Base-by-base conservation (phyloP, 2,888 invertebrate genomes). In the Marasmarcha lunaedactyla region DNA sequence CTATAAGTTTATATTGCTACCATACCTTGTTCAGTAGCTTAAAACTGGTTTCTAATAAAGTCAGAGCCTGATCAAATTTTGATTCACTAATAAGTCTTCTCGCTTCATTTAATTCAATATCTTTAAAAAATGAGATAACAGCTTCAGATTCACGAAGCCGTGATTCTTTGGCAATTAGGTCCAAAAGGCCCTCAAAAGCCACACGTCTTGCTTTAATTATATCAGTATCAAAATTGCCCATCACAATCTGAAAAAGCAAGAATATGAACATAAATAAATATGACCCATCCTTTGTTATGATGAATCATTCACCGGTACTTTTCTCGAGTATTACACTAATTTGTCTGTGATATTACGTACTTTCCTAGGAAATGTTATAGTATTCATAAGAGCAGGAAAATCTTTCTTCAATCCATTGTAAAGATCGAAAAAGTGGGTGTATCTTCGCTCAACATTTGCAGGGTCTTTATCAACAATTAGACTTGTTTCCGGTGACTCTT, bases 211-310 rank as follows among this genome's bases (percentile, higher is more conserved):
- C 77, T 2, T 86, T 85, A 54, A 91, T 90, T 37, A 90, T 63
- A 48, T 85, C 87, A 10, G 88, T 85, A 38, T 89, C 89, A 57
- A 91, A 92, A 59, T 92, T 92, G 1, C 91, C 90, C 48, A 89
- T 68, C 2, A 90, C 57, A 44, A 86, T 86, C 85, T 85, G 71
- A 41, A 74, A 73, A 49, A 12, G 20, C 4, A n/a, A n/a, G 3
- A 20, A 20, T 20, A 5, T 20, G 20, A 20, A 20, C 7, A 20
- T 20, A 20, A 3, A 20, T 20, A 20, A 20, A 30, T 30, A n/a
- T 30, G n/a, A 30, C 4, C 3, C 9, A 20, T 20, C 20, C 20
- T 20, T 20, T 20, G 20, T 20, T n/a, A n/a, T n/a, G n/a, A n/a
- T n/a, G n/a, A n/a, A n/a, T n/a, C n/a, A n/a, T n/a, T n/a, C n/a